These are phyloP conservation scores for Sesia apiformis DNA, from an alignment of 2,888 invertebrate species.

Conservation along the genomic window DNA sequence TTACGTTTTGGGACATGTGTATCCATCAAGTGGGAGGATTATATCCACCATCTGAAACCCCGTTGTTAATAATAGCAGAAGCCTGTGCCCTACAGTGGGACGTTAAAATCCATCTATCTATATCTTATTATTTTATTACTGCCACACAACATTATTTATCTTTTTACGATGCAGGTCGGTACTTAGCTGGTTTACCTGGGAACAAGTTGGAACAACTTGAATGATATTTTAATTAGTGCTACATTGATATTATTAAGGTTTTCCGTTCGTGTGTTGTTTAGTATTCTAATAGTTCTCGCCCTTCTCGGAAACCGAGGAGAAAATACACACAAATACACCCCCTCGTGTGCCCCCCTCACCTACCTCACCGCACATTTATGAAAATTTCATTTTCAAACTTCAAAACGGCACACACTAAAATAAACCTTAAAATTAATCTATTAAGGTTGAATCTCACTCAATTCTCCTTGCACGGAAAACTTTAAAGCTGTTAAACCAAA, in stretches of 20 bases:
- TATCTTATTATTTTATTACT: no score
- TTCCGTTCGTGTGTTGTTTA: conserved; percentile 32
- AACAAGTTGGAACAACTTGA: no score
- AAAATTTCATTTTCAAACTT: conserved; percentile 69
- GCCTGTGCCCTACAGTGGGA: no score
- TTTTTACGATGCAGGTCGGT: no score
- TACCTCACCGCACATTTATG: conserved; percentile 47
- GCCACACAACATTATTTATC: no score
- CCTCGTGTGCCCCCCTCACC: conserved; percentile 14
- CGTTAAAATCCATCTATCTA: no score
- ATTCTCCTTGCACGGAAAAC: conserved; percentile 37
- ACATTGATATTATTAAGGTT: conserved; percentile 11
- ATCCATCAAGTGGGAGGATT: no score
- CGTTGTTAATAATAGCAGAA: no score
- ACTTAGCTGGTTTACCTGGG: no score
- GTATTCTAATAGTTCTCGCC: conserved; percentile 45
- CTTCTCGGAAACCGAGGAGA: conserved; percentile 46
- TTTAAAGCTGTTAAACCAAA: conserved; percentile 16
- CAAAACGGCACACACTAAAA: conserved; percentile 37
- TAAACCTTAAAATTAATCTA: conserved; percentile 48
- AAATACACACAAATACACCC: conserved; percentile 50
- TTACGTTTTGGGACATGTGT: no score
- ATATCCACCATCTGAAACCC: no score
- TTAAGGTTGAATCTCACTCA: conserved; percentile 55
- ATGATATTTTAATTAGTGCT: not conserved